Base-by-base conservation (phyloP, 1,140 invertebrate genomes). In the Schlechtendalia chinensis region DNA sequence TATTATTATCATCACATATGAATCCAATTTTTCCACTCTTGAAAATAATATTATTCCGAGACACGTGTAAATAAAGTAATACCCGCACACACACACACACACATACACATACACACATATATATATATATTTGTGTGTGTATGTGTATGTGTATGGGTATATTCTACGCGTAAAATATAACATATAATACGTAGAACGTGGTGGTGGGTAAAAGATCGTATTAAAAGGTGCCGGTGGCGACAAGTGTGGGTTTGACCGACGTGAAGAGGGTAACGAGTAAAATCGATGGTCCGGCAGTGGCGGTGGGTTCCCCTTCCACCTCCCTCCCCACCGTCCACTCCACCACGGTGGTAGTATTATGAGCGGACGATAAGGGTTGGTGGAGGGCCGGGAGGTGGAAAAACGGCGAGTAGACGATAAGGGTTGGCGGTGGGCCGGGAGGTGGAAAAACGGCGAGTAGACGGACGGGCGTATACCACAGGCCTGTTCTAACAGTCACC, bases 171-270 rank as follows among this genome's bases (percentile, higher is more conserved):
- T 39, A 39, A 63, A 12, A 29, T 63, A 63, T 32, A 32, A 8
- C n/a, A 17, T 71, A 11, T 54, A 17, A 1, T 53, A 12, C 29
- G 29, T 32, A 12, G 16, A 10, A 4, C 32, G 69, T 72, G 19
- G 24, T 1, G 19, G 22, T 27, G 27, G 29, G 72, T n/a, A 58
- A 50, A 74, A 29, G 72, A 75, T 75, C 32, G 14, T 75, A 75
- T 75, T 75, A 79, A 79, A 79, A 79, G 75, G 75, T 79, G 75
- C 58, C 58, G 39, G 75, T 63, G 75, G 75, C 75, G 75, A 79
- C 75, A 79, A 79, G 75, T 79, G 75, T 79, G 75, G 75, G 75
- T 79, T 79, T 79, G 75, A 79, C 75, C 75, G 75, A 79, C 75
- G 39, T 79, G 58, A 79, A 79, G 75, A 79, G 75, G 75, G 75